Evolutionary conservation across 2,888 invertebrate species (phyloP).

Genomic region (Tiliacea aurago): DNA sequence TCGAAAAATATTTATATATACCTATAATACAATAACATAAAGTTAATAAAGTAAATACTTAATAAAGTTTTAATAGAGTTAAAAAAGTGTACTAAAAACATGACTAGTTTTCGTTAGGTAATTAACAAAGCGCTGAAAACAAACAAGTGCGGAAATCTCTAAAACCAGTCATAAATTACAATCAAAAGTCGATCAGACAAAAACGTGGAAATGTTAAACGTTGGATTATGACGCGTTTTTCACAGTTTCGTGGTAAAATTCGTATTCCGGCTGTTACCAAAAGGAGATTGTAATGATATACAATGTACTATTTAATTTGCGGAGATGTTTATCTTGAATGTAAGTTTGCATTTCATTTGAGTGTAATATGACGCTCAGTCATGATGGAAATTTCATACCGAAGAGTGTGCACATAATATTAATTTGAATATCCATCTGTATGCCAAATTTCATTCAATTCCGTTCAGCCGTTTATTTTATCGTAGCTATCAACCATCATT

Average conservation of each 20-base stretch:
- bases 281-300: background rate
- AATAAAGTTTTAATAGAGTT: background rate
- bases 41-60: no score
- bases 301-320: conserved; percentile 1
- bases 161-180: conserved; percentile 1
- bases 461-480: no score
- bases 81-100: background rate
- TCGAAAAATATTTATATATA: no score
- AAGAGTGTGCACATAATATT: conserved; percentile 13
- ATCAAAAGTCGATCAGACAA: conserved; percentile 21
- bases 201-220: conserved; percentile 6
- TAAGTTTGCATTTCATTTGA: background rate
- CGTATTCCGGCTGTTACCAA: conserved; percentile 4
- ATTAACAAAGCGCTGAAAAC: conserved; percentile 4
- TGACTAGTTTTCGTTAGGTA: background rate
- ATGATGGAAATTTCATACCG: background rate
- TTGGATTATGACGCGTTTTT: conserved; percentile 5
- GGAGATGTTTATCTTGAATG: background rate
- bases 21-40: no score
- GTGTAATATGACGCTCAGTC: background rate
- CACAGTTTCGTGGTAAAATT: background rate
- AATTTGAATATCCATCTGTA: background rate
- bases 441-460: no score
- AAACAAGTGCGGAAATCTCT: background rate
- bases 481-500: no score